Base-by-base conservation (phyloP, 2,797 vertebrate species). In the Sebastes steindachneri region DNA sequence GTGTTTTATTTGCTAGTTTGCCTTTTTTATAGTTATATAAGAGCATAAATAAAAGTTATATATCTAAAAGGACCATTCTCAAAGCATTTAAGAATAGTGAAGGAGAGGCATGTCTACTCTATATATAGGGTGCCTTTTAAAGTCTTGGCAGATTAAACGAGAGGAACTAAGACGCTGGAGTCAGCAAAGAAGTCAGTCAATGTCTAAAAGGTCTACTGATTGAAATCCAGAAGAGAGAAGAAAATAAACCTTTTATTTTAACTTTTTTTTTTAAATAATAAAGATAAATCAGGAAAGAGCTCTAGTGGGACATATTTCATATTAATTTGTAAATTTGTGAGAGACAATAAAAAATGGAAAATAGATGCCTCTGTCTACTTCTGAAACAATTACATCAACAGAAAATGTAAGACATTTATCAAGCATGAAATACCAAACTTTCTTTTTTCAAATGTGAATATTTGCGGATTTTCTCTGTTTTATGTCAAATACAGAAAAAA, bases 21-120 rank as follows among this genome's bases (percentile, higher is more conserved):
- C 68, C 70, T 74, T 83, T 89, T 88, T 73, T 54, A 90, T 85
- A 55, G 82, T 67, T 79, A 33, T 65, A 48, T 77, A 66, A 70
- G 33, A 70, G 66, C 51, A 80, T 82, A 82, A 85, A 86, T 73
- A 76, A 89, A 86, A 78, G 57, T 75, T 58, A 75, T 23, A 80
- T 5, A 79, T 88, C 60, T 70, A 60, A 33, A 17, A 48, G 60
- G 19, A 29, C 63, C 8, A 74, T 74, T 78, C 62, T 64, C 29
- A 37, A 65, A 86, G 72, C 29, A 68, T 86, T 85, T 80, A 67
- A 9, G 37, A 73, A 75, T 25, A 2, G 55, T 33, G 35, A 41
- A 35, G 3, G 25, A 41, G 23, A 68, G 14, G 28, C 28, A 51
- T 41, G 63, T 48, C 54, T 37, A 54, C 35, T 57, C 33, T 21